A percentile compares a stretch with the other conserved stretches of the same genome.
These are phyloP conservation scores for Aporophyla lueneburgensis DNA, from an alignment of 2,888 invertebrate species.

Conservation along the genomic window DNA sequence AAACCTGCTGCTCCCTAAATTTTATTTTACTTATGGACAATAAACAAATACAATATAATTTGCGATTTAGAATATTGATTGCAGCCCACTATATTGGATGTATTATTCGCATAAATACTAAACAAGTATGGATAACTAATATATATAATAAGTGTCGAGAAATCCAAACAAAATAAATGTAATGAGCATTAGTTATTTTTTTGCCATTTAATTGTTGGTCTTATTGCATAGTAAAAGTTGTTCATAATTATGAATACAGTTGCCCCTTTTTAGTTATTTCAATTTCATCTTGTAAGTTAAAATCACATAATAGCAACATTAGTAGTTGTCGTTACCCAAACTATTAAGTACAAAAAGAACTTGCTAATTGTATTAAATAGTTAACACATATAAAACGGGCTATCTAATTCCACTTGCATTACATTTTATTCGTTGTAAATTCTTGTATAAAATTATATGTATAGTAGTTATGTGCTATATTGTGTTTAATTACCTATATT, in stretches of 20 bases:
- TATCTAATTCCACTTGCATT: conserved; percentile 63
- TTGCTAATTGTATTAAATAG: conserved; percentile 64
- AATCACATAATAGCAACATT: conserved; percentile 38
- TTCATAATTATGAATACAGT: neutral
- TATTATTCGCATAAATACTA: neutral
- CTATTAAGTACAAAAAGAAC: conserved; percentile 73
- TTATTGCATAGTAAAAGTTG: neutral
- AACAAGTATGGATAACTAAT: neutral
- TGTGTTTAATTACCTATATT: conserved; percentile 24
- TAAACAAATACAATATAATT: neutral
- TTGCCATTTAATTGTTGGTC: neutral
- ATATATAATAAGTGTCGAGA: neutral
- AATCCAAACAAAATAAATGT: conserved; percentile 1
- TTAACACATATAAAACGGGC: conserved; percentile 55
- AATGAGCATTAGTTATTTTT: neutral
- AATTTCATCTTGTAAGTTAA: conserved; percentile 23
- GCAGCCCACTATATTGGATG: too few species aligned
- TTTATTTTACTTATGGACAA: neutral
- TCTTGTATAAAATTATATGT: conserved; percentile 58
- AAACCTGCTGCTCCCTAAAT: neutral
- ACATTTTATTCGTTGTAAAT: conserved; percentile 58
- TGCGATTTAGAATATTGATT: neutral
- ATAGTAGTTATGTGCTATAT: conserved; percentile 37
- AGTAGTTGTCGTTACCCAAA: conserved; percentile 55
- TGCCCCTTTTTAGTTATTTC: neutral